Evolutionary conservation across 2,797 vertebrate species (phyloP).

Genomic region (Syndactyla subalaris): DNA sequence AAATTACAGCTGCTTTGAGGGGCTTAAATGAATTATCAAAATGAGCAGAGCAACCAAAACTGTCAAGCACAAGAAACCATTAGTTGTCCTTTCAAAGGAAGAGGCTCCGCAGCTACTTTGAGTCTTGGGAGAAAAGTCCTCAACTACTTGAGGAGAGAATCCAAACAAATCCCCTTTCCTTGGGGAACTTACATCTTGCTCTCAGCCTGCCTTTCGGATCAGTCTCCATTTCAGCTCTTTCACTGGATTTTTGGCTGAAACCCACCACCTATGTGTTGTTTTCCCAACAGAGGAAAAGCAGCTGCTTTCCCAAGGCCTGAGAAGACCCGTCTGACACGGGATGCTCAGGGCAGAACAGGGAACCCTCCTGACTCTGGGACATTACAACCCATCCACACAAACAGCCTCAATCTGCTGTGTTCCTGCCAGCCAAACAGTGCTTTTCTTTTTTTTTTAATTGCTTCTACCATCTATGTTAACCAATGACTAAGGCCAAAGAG

Average conservation of each 20-base stretch:
- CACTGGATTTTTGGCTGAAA: slow-evolving; percentile 57
- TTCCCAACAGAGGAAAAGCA: slow-evolving; percentile 67
- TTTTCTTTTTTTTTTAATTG: slow-evolving; percentile 10
- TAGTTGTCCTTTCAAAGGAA: neutral
- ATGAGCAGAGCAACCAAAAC: slow-evolving; percentile 9
- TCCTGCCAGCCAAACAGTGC: slow-evolving; percentile 29
- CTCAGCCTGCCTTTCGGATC: neutral
- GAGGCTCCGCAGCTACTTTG: neutral
- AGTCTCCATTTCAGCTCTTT: neutral
- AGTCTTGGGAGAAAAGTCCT: neutral
- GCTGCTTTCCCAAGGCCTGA: slow-evolving; percentile 59
- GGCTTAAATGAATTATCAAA: slow-evolving; percentile 10
- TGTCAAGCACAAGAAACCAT: neutral
- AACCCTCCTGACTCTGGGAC: slow-evolving; percentile 58
- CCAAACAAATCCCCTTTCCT: neutral
- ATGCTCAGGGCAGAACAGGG: slow-evolving; percentile 37
- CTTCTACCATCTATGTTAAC: slow-evolving; percentile 7
- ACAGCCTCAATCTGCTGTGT: slow-evolving; percentile 70
- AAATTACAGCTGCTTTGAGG: slow-evolving; percentile 2
- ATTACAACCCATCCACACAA: slow-evolving; percentile 87
- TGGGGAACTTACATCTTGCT: neutral
- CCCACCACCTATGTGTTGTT: slow-evolving; percentile 76
- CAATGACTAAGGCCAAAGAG: neutral
- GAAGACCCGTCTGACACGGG: neutral
- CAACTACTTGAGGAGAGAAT: neutral